Evolutionary conservation across 2,888 invertebrate species (phyloP), one percentile per base, ranked within the genome.

Genomic region (Oithona nana): DNA sequence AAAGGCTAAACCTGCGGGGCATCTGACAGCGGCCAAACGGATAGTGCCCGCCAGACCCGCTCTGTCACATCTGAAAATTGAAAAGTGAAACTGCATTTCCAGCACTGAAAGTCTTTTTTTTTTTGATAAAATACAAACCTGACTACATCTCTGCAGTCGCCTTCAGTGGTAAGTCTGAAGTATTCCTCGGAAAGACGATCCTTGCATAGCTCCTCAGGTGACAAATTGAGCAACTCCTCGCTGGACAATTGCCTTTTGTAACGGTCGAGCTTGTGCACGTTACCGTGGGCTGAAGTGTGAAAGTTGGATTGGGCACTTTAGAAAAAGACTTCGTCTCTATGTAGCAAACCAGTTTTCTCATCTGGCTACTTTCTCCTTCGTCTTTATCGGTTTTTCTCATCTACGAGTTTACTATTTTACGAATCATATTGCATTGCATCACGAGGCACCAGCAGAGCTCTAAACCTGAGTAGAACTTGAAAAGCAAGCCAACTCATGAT

Each of bases 121-220:
- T n/a, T n/a, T n/a, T n/a, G n/a, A 57, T 13, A 22, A 58, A 3
- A 58, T 20, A 58, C 22, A 39, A 79, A 89, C 86, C 90, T 88
- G 71, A 90, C 89, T 68, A 92, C 92, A 74, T 90, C 90, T 69
- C 90, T 81, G 75, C 92, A 92, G 75, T 92, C 90, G 66, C 84
- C 83, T 28, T 87, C 87, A 60, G 83, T 80, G 67, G 81, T 79
- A 68, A 89, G 77, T 4, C 92, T 81, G 79, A 92, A 92, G 77
- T 89, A 92, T 75, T 92, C 90, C 71, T 89, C 89, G 22, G 84
- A 86, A 2, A 89, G 87, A 69, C 90, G 80, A 70, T 86, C 85
- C 67, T 85, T 82, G 74, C 92, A 92, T 60, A 88, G 79, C 73
- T 88, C 84, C 70, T 92, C 89, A 2, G 88, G 69, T 48, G 70